Evolutionary conservation across 2,113 vertebrate genomes (phyloP).

Genomic region (Tichodroma muraria): DNA sequence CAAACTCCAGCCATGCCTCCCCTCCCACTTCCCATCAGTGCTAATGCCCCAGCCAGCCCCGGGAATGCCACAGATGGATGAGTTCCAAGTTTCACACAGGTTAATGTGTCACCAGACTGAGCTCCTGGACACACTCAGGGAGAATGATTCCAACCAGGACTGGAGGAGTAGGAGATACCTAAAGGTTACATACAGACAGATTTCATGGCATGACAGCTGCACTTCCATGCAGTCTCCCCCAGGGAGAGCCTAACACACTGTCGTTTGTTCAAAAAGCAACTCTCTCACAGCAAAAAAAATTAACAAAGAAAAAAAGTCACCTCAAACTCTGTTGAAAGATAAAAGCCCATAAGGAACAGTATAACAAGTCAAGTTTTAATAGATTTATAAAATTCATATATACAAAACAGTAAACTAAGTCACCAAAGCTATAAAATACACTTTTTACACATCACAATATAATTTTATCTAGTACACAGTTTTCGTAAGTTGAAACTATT

Average conservation of each 20-base stretch:
- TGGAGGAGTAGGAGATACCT: not conserved
- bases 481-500: constrained; percentile 43
- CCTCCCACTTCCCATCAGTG: not conserved
- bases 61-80: not conserved
- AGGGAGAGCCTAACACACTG: too few relatives aligned
- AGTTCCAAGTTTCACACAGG: not conserved
- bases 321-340: not conserved
- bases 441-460: constrained; percentile 56
- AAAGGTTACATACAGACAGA: not conserved
- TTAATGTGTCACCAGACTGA: not conserved
- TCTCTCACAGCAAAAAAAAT: not conserved
- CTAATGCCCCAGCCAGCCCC: not conserved
- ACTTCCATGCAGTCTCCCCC: not conserved
- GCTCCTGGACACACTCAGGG: not conserved
- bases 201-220: not conserved
- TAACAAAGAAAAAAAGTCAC: not conserved
- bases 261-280: not conserved
- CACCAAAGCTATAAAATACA: constrained; percentile 58
- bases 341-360: not conserved
- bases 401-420: constrained; percentile 66
- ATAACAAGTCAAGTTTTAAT: constrained; percentile 66
- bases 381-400: constrained; percentile 70
- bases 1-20: not conserved
- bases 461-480: constrained; percentile 54
- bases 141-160: not conserved